Conservation (phyloP, 2,113 vertebrate species). For the Tachycineta bicolor region DNA sequence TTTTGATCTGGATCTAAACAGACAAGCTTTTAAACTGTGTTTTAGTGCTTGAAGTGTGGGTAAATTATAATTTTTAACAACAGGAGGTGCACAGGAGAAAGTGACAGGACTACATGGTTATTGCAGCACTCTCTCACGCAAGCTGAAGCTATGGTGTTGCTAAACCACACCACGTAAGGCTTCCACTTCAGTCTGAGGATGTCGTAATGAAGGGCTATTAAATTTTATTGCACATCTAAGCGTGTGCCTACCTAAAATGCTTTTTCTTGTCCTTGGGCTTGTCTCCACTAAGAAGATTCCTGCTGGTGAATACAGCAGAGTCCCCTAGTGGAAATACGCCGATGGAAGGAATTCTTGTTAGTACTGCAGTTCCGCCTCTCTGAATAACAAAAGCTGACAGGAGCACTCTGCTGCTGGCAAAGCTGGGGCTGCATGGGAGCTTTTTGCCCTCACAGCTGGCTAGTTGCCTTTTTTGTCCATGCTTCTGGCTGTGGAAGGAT, state of each 20-base stretch:
- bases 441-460: background rate
- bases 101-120: background rate
- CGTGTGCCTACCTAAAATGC: background rate
- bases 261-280: constrained; percentile 4
- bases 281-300: background rate
- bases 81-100: background rate
- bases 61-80: background rate
- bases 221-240: background rate
- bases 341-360: background rate
- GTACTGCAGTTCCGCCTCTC: background rate
- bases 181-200: background rate
- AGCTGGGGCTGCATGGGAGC: background rate
- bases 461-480: constrained; percentile 14
- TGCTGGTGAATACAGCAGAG: background rate
- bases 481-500: background rate
- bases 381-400: background rate
- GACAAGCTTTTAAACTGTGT: background rate
- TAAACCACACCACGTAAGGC: background rate
- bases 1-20: background rate
- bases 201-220: background rate
- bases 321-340: constrained; percentile 15
- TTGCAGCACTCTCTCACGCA: background rate
- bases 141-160: accelerated
- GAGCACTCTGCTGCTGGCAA: background rate
- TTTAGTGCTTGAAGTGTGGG: background rate